Base-by-base conservation (phyloP, 2,888 invertebrate genomes). In the Drosophila basisetae region DNA sequence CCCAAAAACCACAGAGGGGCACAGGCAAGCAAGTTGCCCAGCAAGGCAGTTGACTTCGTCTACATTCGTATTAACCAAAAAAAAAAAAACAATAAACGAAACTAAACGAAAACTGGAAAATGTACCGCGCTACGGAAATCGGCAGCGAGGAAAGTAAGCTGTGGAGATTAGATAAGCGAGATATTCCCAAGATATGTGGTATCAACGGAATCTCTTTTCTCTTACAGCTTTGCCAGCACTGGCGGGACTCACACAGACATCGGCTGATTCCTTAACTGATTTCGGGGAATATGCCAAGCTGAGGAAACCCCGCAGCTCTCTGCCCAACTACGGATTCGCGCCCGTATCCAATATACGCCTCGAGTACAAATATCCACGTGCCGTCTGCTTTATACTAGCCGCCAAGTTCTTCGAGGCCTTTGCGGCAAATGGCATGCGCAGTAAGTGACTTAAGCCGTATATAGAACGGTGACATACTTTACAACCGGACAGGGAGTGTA, bases 361-460 rank as follows among this genome's bases (percentile, higher is more conserved):
- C 39, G 80, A 84, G 37, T 86, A 91, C 67, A 90, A 79, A 60
- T 93, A 93, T 84, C 93, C 93, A 16, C 82, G 84, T 11, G 94
- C 93, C 16, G 93, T 94, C 18, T 80, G 81, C 52, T 93, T 94
- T 65, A 82, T 94, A 41, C 76, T 94, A 54, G 73, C 83, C 43
- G 90, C 92, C 22, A 94, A 94, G 74, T 92, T 93, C 71, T 93
- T 94, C 64, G 93, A 94, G 84, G 92, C 93, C 11, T 92, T 93
- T 75, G 92, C 93, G 0, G 94, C 94, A 7, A 94, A 94, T 82
- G 94, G 93, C 67, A 92, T 94, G 39, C 83, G 93, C 90, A 93
- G 93, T 93, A 73, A 92, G 92, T 92, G 13, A 22, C 28, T 65
- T 7, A 25, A 25, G 1, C 25, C 47, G 25, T 33, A 30, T 37